Evolutionary conservation across 1,140 invertebrate genomes (phyloP).

Genomic region (Stegodyphus dumicola): DNA sequence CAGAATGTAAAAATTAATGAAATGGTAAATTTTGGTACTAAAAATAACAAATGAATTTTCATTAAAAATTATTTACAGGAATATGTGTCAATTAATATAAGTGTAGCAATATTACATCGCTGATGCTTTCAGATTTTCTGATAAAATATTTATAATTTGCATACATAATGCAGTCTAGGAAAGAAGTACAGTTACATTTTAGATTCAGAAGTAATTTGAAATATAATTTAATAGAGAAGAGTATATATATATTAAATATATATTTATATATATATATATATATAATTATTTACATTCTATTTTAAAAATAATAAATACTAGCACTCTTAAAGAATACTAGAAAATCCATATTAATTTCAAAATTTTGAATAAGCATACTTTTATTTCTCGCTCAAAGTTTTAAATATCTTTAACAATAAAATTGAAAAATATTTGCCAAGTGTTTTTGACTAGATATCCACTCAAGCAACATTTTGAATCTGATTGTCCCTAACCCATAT

Average conservation of each 20-base stretch:
- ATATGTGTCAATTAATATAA: slow-evolving; percentile 9
- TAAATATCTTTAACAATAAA: slow-evolving; percentile 52
- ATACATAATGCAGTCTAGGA: slow-evolving; percentile 28
- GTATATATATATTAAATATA: slow-evolving; percentile 45
- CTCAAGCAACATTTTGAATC: slow-evolving; percentile 58
- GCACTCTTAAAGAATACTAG: slow-evolving; percentile 46
- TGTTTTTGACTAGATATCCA: slow-evolving; percentile 60
- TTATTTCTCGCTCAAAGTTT: slow-evolving; percentile 28
- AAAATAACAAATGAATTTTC: neutral
- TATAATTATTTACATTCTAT: slow-evolving; percentile 48
- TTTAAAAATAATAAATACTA: slow-evolving; percentile 58
- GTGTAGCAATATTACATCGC: neutral
- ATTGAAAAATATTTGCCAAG: slow-evolving; percentile 60
- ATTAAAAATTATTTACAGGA: slow-evolving; percentile 19
- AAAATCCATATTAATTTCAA: slow-evolving; percentile 39
- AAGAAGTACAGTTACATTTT: slow-evolving; percentile 33
- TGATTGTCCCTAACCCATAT: slow-evolving; percentile 60
- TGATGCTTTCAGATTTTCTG: slow-evolving; percentile 30
- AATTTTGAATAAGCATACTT: slow-evolving; percentile 50
- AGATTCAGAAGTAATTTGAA: slow-evolving; percentile 24
- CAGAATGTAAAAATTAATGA: too few species aligned
- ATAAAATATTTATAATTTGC: slow-evolving; percentile 45
- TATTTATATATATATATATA: slow-evolving; percentile 54
- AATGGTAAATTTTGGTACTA: too few species aligned
- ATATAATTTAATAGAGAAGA: slow-evolving; percentile 31